Percentiles rank a stretch among this genome's conserved stretches.
These are phyloP conservation scores for Acanthisitta chloris DNA, from an alignment of 2,113 vertebrate genomes.

Conservation along the genomic window DNA sequence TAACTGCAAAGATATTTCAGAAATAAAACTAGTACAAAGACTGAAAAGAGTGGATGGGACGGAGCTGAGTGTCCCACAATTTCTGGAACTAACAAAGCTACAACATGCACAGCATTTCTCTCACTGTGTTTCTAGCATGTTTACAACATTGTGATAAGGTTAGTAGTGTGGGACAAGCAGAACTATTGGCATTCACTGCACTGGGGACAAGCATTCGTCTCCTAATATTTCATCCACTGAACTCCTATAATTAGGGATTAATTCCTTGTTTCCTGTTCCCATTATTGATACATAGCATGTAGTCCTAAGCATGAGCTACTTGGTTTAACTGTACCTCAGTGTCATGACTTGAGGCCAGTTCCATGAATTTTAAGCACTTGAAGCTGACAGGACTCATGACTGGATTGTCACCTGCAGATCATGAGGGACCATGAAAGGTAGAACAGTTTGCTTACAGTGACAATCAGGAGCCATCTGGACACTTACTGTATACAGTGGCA, in stretches of 20 bases:
- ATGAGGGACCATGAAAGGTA: background rate
- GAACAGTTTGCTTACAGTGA: background rate
- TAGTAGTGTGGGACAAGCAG: background rate
- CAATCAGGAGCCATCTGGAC: background rate
- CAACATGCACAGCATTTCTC: background rate
- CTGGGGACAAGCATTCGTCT: background rate
- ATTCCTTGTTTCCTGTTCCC: background rate
- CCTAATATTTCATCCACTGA: background rate
- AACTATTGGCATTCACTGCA: background rate
- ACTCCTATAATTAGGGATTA: background rate
- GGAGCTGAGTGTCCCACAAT: background rate
- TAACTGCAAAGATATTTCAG: background rate
- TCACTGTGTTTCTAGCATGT: background rate
- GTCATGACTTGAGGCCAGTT: background rate
- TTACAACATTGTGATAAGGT: background rate
- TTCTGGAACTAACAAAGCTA: background rate
- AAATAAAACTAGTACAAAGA: background rate
- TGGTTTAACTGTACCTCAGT: background rate
- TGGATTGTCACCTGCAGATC: background rate
- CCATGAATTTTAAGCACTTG: background rate
- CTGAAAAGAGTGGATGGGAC: background rate
- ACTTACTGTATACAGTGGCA: background rate
- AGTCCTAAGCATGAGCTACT: background rate
- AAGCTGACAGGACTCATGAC: background rate
- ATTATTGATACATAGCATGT: background rate